Evolutionary conservation across 37 sponge, comb jelly and placozoan species (phyloP).

Genomic region (Beroe forskalii): DNA sequence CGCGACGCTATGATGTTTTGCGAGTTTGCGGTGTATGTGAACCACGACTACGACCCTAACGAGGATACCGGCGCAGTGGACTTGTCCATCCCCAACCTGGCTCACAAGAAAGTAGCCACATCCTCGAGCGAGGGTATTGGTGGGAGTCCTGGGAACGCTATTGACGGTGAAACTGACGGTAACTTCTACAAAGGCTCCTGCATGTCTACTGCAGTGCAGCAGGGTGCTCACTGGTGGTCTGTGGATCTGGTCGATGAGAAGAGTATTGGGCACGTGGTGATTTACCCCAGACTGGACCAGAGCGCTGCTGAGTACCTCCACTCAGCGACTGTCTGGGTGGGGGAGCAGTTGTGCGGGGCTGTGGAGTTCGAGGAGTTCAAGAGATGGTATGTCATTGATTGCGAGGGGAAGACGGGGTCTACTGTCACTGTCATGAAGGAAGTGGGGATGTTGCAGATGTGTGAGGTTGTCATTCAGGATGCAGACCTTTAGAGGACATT

Average conservation of each 20-base stretch:
- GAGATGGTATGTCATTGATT: conserved; percentile 22
- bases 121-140: not conserved
- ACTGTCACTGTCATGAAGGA: conserved; percentile 14
- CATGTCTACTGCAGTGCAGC: conserved; percentile 40
- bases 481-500: conserved; percentile 1
- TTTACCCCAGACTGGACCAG: conserved; percentile 4
- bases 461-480: conserved; percentile 58
- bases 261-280: conserved; percentile 9
- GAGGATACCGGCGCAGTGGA: not conserved
- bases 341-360: conserved; percentile 18
- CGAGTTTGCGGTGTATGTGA: conserved; percentile 45
- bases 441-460: conserved; percentile 1
- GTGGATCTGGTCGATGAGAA: not conserved
- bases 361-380: not conserved
- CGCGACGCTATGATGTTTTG: not conserved
- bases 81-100: not conserved
- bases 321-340: not conserved
- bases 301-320: not conserved
- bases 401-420: conserved; percentile 14
- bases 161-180: conserved; percentile 34
- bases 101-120: conserved; percentile 13
- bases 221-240: conserved; percentile 34
- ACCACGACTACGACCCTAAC: conserved; percentile 4
- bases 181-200: conserved; percentile 42
- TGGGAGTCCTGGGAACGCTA: conserved; percentile 11